Base-by-base conservation (phyloP, 2,113 vertebrate species). In the Regulus satrapa region DNA sequence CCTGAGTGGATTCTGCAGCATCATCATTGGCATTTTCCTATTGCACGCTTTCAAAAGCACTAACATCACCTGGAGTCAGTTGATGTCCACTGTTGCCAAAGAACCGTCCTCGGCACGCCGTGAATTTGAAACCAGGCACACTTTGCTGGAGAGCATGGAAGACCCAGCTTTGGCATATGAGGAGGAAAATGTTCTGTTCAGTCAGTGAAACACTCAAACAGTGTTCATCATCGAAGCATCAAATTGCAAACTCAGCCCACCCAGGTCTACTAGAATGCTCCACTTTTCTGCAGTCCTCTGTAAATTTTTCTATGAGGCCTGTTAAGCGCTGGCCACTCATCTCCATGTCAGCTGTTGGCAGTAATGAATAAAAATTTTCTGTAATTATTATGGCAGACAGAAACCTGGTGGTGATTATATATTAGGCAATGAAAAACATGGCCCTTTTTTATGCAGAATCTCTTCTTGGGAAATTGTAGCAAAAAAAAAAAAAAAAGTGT, bases 21-120 rank as follows among this genome's bases (percentile, higher is more conserved):
- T 98, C 59, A 97, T 98, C 88, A 97, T 96, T 72, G 98, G 98
- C 41, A 98, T 98, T 89, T 98, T 98, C 83, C 97, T 98, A 2
- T 29, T 98, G 40, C 98, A 98, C 0, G 98, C 98, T 73, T 98
- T 98, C 89, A 98, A 98, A 95, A 98, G 98, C 58, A 94, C 85
- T 23, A 52, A 94, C 55, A 94, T 98, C 55, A 97, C 97, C 69
- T 98, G 98, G 98, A 98, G 89, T 23, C 97, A 98, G 23, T n/a
- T 98, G 94, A 97, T 97, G 45, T 89, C 95, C 28, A 45, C 86
- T 16, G 62, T 96, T 69, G 92, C 88, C 68, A 98, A 97, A 93
- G 94, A 96, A 4, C 54, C 94, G 1, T 72, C 84, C n/a, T n/a
- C n/a, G n/a, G n/a, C 89, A 34, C 43, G 28, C 12, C 36, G 18